Evolutionary conservation across 2,797 vertebrate species (phyloP).

Genomic region (Todus mexicanus): DNA sequence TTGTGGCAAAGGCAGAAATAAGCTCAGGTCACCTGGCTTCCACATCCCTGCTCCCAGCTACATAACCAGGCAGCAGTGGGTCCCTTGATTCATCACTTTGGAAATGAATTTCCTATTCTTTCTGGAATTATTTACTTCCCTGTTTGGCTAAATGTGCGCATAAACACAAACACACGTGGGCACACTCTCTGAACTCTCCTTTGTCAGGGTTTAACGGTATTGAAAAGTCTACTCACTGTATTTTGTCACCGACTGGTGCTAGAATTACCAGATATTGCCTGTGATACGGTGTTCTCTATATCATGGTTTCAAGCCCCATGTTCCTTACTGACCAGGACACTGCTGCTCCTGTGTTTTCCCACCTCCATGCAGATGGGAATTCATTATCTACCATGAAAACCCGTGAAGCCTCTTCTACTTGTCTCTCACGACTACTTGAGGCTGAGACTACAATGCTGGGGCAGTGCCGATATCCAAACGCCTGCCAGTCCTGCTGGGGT

Average conservation of each 20-base stretch:
- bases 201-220: not conserved
- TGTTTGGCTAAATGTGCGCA: fast-evolving
- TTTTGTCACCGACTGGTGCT: not conserved
- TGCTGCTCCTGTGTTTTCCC: not conserved
- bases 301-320: not conserved
- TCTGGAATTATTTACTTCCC: not conserved
- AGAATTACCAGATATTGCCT: not conserved
- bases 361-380: not conserved
- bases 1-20: not conserved
- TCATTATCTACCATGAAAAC: not conserved
- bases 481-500: not conserved
- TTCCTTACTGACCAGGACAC: not conserved
- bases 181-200: not conserved
- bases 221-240: not conserved
- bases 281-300: fast-evolving
- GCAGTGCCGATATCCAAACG: fast-evolving
- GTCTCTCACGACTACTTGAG: fast-evolving
- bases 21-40: not conserved
- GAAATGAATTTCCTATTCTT: not conserved
- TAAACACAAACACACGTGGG: too few species aligned
- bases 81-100: not conserved
- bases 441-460: not conserved
- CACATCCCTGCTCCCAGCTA: not conserved
- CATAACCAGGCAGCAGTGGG: not conserved
- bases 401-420: not conserved